phyloP scores from a whole-genome alignment of 2,113 vertebrate genomes.

The Coturnix japonica region DNA sequence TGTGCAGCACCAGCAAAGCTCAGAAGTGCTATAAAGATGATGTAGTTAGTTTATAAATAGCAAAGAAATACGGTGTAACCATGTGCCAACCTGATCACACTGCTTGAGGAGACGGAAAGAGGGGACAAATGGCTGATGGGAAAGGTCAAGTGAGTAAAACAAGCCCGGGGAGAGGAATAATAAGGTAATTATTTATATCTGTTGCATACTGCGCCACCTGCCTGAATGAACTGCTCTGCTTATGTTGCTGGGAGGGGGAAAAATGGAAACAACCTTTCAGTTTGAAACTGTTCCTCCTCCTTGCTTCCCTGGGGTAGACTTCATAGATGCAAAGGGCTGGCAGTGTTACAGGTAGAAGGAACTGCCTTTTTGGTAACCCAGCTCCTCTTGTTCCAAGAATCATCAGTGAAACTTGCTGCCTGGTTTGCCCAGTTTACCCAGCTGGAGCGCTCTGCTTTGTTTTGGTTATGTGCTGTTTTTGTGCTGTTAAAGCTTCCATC shows the following conservation, averaged over 20 bases:
- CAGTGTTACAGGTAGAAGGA: background rate
- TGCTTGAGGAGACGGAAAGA: background rate
- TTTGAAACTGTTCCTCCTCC: background rate
- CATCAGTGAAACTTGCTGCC: background rate
- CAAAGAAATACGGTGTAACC: background rate
- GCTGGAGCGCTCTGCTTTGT: background rate
- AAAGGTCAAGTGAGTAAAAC: background rate
- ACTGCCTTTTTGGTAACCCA: background rate
- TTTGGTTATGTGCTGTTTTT: background rate
- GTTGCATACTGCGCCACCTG: background rate
- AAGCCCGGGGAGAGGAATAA: background rate
- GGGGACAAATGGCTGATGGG: background rate
- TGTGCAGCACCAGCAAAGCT: background rate
- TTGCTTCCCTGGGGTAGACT: background rate
- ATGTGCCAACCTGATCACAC: background rate
- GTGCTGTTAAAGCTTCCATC: background rate
- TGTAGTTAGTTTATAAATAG: background rate
- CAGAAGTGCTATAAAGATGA: background rate
- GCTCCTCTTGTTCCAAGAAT: background rate
- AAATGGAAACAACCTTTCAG: background rate
- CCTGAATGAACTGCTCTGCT: background rate
- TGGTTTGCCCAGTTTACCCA: background rate
- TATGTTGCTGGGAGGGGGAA: background rate
- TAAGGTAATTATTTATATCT: background rate
- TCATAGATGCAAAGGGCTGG: background rate